Percentiles rank a stretch among this genome's conserved stretches.
Evolutionary conservation across 2,113 vertebrate genomes (phyloP).

Genomic region (Tragelaphus strepsiceros): DNA sequence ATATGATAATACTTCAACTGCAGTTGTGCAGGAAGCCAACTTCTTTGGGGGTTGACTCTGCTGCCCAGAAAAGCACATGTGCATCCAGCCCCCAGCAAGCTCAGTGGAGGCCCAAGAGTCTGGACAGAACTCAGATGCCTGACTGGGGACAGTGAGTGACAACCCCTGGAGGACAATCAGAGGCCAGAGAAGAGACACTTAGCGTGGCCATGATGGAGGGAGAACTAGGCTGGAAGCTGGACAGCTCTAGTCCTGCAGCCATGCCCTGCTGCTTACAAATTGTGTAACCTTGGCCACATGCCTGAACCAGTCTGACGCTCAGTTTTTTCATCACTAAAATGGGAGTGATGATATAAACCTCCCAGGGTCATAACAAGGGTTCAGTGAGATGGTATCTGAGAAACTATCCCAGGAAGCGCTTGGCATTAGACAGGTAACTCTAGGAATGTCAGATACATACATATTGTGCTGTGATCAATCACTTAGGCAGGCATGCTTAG

Average conservation of each 20-base stretch:
- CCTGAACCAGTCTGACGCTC: not conserved
- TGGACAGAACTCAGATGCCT: not conserved
- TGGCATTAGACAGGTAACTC: not conserved
- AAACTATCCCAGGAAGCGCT: not conserved
- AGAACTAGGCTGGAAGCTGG: not conserved
- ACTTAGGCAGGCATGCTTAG: not conserved
- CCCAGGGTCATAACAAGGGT: too few relatives aligned
- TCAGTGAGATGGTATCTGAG: not conserved
- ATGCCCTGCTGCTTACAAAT: not conserved
- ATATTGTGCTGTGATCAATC: not conserved
- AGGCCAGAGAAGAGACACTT: not conserved
- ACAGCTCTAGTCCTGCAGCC: not conserved
- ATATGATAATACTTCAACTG: fast-evolving
- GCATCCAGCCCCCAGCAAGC: not conserved
- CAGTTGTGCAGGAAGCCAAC: not conserved
- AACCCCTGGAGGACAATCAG: too few relatives aligned
- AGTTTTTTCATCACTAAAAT: not conserved
- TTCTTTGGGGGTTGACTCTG: not conserved
- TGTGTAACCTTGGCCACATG: not conserved
- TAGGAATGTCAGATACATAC: not conserved
- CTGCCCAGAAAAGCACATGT: not conserved
- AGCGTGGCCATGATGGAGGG: not conserved
- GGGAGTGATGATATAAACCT: too few relatives aligned
- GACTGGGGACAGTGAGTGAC: not conserved
- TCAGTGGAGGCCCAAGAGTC: fast-evolving